Evolutionary conservation across 2,888 invertebrate species (phyloP), one percentile per base, ranked within the genome.

Genomic region (Limenitis camilla): DNA sequence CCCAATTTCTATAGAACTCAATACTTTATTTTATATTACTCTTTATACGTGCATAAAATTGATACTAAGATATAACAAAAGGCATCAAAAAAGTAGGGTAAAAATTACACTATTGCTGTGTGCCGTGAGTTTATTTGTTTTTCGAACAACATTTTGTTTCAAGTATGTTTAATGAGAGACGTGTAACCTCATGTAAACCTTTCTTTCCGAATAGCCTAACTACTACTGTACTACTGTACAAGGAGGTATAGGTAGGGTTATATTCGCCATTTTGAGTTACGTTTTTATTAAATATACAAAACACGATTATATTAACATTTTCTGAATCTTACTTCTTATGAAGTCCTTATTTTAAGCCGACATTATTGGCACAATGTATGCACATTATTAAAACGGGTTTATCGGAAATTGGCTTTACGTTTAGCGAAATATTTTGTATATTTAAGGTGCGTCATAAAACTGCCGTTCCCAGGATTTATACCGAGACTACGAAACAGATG

Each of bases 401-500:
- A 55, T 52, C 7, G 47, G 33, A 31, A 52, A 52, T 55, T 50
- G 27, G 36, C 41, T 44, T 42, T 52, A 43, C 30, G 53, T 19
- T 19, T 42, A 38, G 48, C 53, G 52, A 55, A 59, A 52, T 57
- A 50, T 52, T 40, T 52, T 45, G 45, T 36, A 57, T 52, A 57
- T 53, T 57, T 59, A 58, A 64, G 58, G 59, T 56, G 56, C 60
- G 49, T 45, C 71, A 69, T 74, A 71, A 69, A 67, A 64, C 69
- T 56, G 62, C 64, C 66, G 63, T 53, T 52, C 50, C 32, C 55
- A 55, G 55, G 66, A 66, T 68, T 69, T 64, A 60, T 62, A 51
- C 59, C 57, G 59, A 66, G 67, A 67, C 70, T 71, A 65, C 66
- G 69, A 76, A 73, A 71, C 74, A 79, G 76, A 77, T 70, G 79